Base-by-base conservation (phyloP, 2,888 invertebrate species). In the Hyppa rectilinea region DNA sequence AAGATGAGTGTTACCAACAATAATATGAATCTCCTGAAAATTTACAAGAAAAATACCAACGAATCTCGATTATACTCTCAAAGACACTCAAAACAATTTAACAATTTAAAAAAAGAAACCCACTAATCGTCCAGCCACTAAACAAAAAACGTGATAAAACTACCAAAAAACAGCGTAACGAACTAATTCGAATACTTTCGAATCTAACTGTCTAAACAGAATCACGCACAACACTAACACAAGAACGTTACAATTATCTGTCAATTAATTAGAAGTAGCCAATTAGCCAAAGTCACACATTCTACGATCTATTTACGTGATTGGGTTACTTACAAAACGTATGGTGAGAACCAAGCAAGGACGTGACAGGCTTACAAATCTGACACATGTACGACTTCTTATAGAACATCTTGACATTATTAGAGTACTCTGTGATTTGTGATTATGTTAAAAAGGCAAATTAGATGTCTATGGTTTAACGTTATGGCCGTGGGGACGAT, bases 261-360 rank as follows among this genome's bases (percentile, higher is more conserved):
- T 82, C 82, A 85, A 87, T 88, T 87, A 88, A 91, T 84, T 84
- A 84, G 68, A 91, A 92, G 90, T 87, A 89, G 91, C 89, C 90
- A 92, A 91, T 92, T 92, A 92, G 87, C 80, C 85, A 85, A 91
- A 92, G 88, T 89, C 80, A 86, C 89, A 88, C 85, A 78, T 82
- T 82, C 82, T 76, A 69, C 89, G 90, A 87, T 91, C 91, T 89
- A 89, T 79, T 89, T 92, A 94, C 94, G 94, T 94, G 94, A 86
- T 71, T 36, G 29, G 91, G 62, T 78, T 90, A 71, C 85, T 75
- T 87, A 87, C 78, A 73, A 78, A 69, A 77, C 71, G 66, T 85
- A 83, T 86, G 87, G 87, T 91, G 90, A 87, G 90, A 91, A 91
- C 85, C 74, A 79, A 67, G 67, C 26, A 36, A 36, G 31, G 73